Conservation (phyloP, 2,797 vertebrate genomes). For the Paramormyrops hopkinsi region DNA sequence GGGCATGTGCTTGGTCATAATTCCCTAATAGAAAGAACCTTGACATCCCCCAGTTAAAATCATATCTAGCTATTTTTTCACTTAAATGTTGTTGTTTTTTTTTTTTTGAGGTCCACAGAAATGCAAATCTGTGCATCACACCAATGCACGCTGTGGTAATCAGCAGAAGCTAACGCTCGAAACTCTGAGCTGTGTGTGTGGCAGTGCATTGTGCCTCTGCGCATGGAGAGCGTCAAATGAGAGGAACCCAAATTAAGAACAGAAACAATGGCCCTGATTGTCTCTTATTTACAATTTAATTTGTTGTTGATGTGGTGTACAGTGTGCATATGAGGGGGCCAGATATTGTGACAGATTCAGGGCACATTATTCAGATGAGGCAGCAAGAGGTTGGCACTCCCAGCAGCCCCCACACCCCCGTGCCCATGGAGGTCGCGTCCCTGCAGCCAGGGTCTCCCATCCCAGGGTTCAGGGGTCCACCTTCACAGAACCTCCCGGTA, state of each 20-base stretch:
- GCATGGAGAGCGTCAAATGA: neutral
- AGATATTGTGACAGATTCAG: slow-evolving; percentile 95
- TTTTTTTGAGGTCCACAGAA: neutral
- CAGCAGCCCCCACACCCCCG: slow-evolving; percentile 76
- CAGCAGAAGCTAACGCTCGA: neutral
- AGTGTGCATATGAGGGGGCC: slow-evolving; percentile 80
- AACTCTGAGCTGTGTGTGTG: neutral
- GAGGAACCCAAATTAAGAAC: slow-evolving; percentile 37
- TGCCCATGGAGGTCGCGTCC: slow-evolving; percentile 65
- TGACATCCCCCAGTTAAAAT: neutral
- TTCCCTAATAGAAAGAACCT: neutral
- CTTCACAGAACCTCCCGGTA: slow-evolving; percentile 39
- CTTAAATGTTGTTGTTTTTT: neutral
- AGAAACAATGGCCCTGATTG: slow-evolving; percentile 74
- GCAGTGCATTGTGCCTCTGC: neutral
- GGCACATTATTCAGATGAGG: slow-evolving; percentile 98
- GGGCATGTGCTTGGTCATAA: neutral
- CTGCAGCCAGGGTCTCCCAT: slow-evolving; percentile 64
- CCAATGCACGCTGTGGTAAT: neutral
- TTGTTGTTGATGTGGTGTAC: slow-evolving; percentile 66
- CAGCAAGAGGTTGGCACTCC: slow-evolving; percentile 82
- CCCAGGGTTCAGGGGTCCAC: slow-evolving; percentile 47
- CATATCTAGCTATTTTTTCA: neutral
- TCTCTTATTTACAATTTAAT: slow-evolving; percentile 73
- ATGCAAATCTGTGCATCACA: neutral